phyloP scores from a whole-genome alignment of 2,888 invertebrate genomes.

The Phragmatobia fuliginosa region DNA sequence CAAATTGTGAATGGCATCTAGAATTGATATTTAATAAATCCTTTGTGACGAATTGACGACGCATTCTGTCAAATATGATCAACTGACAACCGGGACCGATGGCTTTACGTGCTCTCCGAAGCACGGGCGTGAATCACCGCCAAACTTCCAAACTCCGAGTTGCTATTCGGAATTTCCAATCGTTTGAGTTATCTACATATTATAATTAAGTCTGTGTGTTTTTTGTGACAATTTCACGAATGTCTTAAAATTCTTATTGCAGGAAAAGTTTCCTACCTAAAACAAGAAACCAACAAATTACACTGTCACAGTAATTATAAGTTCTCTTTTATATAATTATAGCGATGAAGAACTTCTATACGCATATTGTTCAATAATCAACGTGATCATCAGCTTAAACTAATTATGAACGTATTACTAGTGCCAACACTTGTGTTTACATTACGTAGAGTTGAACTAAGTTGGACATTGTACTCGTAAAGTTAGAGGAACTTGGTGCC shows the following conservation, averaged over 20 bases:
- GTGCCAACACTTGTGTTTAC: not conserved
- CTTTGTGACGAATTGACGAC: not conserved
- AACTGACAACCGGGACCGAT: too few species aligned
- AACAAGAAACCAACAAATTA: too few species aligned
- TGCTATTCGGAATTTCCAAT: too few species aligned
- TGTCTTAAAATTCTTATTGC: too few species aligned
- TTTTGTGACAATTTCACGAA: not conserved
- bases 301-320: too few species aligned
- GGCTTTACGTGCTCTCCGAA: too few species aligned
- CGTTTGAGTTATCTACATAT: not conserved
- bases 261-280: too few species aligned
- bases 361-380: not conserved
- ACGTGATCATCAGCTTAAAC: not conserved
- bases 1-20: not conserved
- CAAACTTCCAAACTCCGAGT: too few species aligned
- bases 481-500: not conserved
- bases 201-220: not conserved
- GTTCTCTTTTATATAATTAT: not conserved
- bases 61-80: not conserved
- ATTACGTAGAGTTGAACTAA: slow-evolving; percentile 5
- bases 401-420: slow-evolving; percentile 2
- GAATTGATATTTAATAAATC: not conserved
- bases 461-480: not conserved
- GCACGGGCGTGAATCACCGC: too few species aligned
- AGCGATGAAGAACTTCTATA: not conserved